A percentile compares a stretch with the other conserved stretches of the same genome.
These are phyloP conservation scores for Drosophila asahinai DNA, from an alignment of 1,140 invertebrate genomes.

Conservation along the genomic window DNA sequence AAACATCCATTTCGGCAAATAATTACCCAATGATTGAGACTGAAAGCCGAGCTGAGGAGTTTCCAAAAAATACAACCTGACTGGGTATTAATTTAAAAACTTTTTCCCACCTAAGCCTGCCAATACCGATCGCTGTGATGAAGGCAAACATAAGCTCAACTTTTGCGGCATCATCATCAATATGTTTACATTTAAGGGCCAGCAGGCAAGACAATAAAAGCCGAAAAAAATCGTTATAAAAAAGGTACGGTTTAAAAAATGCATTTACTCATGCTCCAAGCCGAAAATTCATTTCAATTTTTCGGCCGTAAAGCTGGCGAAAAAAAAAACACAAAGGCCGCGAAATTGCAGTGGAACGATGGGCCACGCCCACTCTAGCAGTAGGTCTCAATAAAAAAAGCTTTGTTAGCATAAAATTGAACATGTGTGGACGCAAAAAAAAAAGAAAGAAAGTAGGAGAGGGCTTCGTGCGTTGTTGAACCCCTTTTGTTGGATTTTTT, in stretches of 20 bases:
- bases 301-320: conserved; percentile 35
- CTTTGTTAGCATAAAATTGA: conserved; percentile 77
- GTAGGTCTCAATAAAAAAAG: conserved; percentile 56
- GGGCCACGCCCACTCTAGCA: conserved; percentile 16
- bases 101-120: conserved; percentile 25
- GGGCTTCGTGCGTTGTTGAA: conserved; percentile 32
- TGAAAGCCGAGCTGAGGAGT: not conserved
- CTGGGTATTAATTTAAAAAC: conserved; percentile 36
- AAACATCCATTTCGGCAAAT: not conserved
- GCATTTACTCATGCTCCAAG: conserved; percentile 55
- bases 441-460: not conserved
- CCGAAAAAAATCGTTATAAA: conserved; percentile 32
- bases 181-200: conserved; percentile 44
- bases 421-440: conserved; percentile 50
- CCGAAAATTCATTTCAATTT: conserved; percentile 72
- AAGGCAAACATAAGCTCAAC: conserved; percentile 45
- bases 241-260: conserved; percentile 44
- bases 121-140: conserved; percentile 32
- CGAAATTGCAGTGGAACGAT: conserved; percentile 62
- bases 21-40: not conserved
- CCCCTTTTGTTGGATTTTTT: conserved; percentile 48
- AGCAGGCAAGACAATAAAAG: conserved; percentile 1
- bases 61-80: conserved; percentile 3
- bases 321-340: conserved; percentile 63
- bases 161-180: conserved; percentile 41